Evolutionary conservation across 2,888 invertebrate genomes (phyloP).

Genomic region (Caenorhabditis uteleia): DNA sequence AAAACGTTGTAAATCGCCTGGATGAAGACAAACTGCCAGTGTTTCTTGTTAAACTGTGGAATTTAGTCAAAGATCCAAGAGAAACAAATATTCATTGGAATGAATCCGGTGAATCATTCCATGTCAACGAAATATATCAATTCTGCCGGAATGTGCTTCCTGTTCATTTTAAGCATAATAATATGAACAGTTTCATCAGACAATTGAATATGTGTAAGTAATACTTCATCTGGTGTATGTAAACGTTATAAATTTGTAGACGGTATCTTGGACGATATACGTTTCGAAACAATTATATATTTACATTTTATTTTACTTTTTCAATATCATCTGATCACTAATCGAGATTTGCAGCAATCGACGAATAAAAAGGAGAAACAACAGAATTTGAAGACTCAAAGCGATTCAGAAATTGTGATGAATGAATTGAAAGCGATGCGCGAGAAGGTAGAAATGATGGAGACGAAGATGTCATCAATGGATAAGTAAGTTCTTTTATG

Average conservation of each 20-base stretch:
- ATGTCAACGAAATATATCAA: slow-evolving; percentile 89
- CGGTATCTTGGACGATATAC: too few relatives aligned
- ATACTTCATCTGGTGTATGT: too few relatives aligned
- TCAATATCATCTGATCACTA: too few relatives aligned
- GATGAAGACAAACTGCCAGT: slow-evolving; percentile 66
- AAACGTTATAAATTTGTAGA: too few relatives aligned
- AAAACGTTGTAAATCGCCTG: too few relatives aligned
- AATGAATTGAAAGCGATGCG: slow-evolving; percentile 57
- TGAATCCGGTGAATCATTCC: too few relatives aligned
- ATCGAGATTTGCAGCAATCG: too few relatives aligned
- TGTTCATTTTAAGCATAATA: slow-evolving; percentile 97
- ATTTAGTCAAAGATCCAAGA: slow-evolving; percentile 54
- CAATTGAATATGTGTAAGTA: slow-evolving; percentile 96
- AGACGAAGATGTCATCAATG: slow-evolving; percentile 56
- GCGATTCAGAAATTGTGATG: slow-evolving; percentile 50
- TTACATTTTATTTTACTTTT: too few relatives aligned
- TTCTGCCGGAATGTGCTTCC: slow-evolving; percentile 92
- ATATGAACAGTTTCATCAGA: slow-evolving; percentile 96
- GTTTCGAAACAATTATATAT: too few relatives aligned
- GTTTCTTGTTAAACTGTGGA: slow-evolving; percentile 65
- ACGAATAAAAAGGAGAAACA: slow-evolving; percentile 47
- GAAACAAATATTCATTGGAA: slow-evolving; percentile 57
- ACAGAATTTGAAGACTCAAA: slow-evolving; percentile 35
- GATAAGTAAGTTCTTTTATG: slow-evolving; percentile 57
- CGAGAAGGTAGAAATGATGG: slow-evolving; percentile 61